Percentiles rank a stretch among this genome's conserved stretches.
phyloP scores from a whole-genome alignment of 2,888 invertebrate species.

The Trachelus tabidus region DNA sequence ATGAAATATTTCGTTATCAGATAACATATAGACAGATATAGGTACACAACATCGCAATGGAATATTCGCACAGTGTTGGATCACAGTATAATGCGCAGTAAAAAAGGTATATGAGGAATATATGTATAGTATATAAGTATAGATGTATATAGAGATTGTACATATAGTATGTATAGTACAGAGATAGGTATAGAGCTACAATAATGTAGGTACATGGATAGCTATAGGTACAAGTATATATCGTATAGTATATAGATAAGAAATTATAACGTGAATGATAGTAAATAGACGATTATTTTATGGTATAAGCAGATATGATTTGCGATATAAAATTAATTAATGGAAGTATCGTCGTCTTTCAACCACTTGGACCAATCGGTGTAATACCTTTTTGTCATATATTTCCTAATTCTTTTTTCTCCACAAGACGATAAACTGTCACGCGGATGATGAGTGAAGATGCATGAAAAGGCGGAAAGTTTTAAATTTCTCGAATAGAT shows the following conservation, averaged over 20 bases:
- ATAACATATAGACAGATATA: not conserved
- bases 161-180: constrained; percentile 44
- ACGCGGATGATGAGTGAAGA: not conserved
- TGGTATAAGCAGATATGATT: constrained; percentile 29
- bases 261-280: constrained; percentile 32
- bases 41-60: not conserved
- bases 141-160: constrained; percentile 39
- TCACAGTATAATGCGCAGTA: not conserved
- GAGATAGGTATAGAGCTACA: constrained; percentile 53
- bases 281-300: constrained; percentile 21
- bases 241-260: constrained; percentile 23
- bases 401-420: not conserved
- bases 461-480: constrained; percentile 5
- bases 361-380: not conserved
- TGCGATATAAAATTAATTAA: constrained; percentile 29
- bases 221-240: constrained; percentile 44
- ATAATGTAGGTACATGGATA: constrained; percentile 50
- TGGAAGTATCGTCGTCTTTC: not conserved
- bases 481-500: not conserved
- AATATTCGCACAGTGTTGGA: not conserved
- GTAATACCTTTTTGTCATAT: constrained; percentile 14
- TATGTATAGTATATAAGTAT: constrained; percentile 36
- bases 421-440: not conserved
- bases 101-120: constrained; percentile 30
- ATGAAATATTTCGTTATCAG: not conserved